Base-by-base conservation (phyloP, 2,113 vertebrate genomes). In the Puma concolor region DNA sequence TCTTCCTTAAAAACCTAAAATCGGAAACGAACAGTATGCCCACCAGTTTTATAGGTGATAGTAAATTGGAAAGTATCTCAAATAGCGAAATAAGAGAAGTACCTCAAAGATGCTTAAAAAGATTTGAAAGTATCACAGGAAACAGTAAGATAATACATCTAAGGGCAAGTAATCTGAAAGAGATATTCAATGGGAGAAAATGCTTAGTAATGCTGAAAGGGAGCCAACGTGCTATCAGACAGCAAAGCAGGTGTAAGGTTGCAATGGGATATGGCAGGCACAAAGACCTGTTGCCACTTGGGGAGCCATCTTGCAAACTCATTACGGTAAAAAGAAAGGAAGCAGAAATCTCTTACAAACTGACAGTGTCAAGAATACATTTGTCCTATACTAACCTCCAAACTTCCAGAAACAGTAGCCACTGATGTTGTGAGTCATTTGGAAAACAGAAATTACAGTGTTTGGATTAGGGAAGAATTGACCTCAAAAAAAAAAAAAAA, bases 1-100 rank as follows among this genome's bases (percentile, higher is more conserved):
- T 94, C 93, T 93, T 94, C 57, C 63, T 96, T 93, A 83, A 82
- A 96, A 90, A 66, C 57, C 57, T 93, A 77, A 93, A 93, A 87
- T 84, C 13, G 2, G 54, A 96, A 94, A 93, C 50, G 69, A 95
- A 48, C 27, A 71, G 7, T 41, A 7, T 74, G 9, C 79, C 82
- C 82, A 33, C 44, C 19, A 60, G 1, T 88, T 96, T 92, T 89
- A 63, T 10, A 72, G 23, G 57, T 71, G 38, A 38, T 38, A 94
- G 57, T 88, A 91, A 93, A 67, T 84, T 88, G 50, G 21, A 44
- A 83, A 87, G 38, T 31, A 76, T 92, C 63, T 95, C 86, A 77
- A 57, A 44, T 91, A 91, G 67, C 0, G 3, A 95, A 94, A 76
- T 71, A 60, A 87, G 71, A 94, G 76, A 91, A 84, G 31, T 67